Conservation (phyloP, 2,888 invertebrate genomes). For the Stomorhina lunata region DNA sequence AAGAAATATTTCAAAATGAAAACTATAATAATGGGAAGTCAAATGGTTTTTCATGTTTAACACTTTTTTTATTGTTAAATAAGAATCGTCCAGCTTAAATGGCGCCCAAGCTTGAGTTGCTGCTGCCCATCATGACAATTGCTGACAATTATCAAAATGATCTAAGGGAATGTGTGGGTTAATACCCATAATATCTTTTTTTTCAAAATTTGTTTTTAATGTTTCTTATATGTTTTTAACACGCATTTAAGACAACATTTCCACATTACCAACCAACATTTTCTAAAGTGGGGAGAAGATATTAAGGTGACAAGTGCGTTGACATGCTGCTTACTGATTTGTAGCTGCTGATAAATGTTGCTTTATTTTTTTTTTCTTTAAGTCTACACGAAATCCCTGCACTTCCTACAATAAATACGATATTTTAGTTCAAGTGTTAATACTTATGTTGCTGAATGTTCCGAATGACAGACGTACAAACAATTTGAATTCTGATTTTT, state of each 20-base stretch:
- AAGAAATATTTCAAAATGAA: background rate
- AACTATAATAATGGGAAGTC: background rate
- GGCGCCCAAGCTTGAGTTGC: background rate
- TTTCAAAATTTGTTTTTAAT: background rate
- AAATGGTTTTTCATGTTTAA: background rate
- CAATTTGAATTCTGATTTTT: constrained; percentile 48
- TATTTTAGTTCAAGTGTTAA: background rate
- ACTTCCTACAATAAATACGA: too few relatives aligned
- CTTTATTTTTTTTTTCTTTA: constrained; percentile 17
- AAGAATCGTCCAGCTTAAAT: background rate
- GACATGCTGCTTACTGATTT: constrained; percentile 60
- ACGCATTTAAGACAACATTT: constrained; percentile 40
- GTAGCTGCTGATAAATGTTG: constrained; percentile 56
- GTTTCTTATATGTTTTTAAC: constrained; percentile 41
- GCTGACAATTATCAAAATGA: background rate
- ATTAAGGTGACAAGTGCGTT: constrained; percentile 57
- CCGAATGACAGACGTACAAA: constrained; percentile 51
- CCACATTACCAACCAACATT: background rate
- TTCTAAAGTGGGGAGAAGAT: constrained; percentile 8
- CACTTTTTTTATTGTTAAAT: background rate
- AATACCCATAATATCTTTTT: background rate
- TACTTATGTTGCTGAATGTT: constrained; percentile 2
- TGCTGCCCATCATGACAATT: background rate
- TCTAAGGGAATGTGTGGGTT: constrained; percentile 23
- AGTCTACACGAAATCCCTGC: constrained; percentile 54